phyloP scores from a whole-genome alignment of 1,140 invertebrate species.

The Pomacea maculata region DNA sequence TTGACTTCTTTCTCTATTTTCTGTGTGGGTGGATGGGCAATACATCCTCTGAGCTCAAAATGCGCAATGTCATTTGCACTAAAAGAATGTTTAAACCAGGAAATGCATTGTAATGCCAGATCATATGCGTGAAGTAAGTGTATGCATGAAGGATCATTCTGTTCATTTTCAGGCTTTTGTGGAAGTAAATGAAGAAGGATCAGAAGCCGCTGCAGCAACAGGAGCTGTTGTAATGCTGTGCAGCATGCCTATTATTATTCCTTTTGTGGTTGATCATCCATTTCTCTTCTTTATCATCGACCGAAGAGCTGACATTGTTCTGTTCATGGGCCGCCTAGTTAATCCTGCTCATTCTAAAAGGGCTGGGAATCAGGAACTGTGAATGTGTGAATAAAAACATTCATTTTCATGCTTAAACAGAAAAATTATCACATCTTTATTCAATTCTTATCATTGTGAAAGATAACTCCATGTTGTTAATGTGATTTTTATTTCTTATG shows the following conservation, averaged over 20 bases:
- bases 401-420: background rate
- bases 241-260: conserved; percentile 17
- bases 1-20: too few relatives aligned
- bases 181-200: conserved; percentile 66
- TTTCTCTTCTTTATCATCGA: conserved; percentile 83
- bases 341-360: conserved; percentile 9
- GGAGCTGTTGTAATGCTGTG: conserved; percentile 39
- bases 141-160: background rate
- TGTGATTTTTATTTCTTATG: too few relatives aligned
- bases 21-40: too few relatives aligned
- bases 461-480: background rate
- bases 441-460: background rate
- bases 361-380: background rate
- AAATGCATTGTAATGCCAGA: too few relatives aligned
- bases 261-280: conserved; percentile 76
- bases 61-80: too few relatives aligned
- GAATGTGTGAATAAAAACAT: background rate
- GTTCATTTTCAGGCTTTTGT: conserved; percentile 54
- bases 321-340: conserved; percentile 52
- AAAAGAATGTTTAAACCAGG: too few relatives aligned
- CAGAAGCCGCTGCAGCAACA: conserved; percentile 65
- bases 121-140: too few relatives aligned
- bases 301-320: conserved; percentile 43
- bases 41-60: too few relatives aligned
- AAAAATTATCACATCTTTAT: background rate